These are phyloP conservation scores for Pardosa pseudoannulata DNA, from an alignment of 2,888 invertebrate genomes.

Conservation along the genomic window DNA sequence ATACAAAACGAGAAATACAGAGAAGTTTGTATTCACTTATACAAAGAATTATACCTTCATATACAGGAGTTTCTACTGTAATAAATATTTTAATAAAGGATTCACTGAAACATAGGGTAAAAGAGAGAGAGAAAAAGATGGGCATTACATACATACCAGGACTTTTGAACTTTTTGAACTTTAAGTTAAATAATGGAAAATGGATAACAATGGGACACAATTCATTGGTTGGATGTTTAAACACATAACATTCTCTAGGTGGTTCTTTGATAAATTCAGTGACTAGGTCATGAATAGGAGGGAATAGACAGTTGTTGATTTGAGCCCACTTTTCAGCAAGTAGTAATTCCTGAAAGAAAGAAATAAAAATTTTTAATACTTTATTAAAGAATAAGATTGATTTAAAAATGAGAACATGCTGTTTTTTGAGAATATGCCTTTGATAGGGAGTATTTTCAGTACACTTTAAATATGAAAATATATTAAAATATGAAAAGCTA, in stretches of 20 bases:
- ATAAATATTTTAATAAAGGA: no score
- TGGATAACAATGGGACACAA: slow-evolving; percentile 79
- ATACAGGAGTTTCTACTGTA: no score
- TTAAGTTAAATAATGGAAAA: slow-evolving; percentile 78
- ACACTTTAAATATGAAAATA: no score
- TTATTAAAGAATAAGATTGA: no score
- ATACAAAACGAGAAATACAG: no score
- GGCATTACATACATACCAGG: slow-evolving; percentile 77
- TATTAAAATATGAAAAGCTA: no score
- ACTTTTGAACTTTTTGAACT: slow-evolving; percentile 77
- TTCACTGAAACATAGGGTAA: background rate
- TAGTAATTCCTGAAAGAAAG: slow-evolving; percentile 78
- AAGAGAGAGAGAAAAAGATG: background rate
- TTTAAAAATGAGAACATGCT: no score
- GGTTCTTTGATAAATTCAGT: slow-evolving; percentile 76
- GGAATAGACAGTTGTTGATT: slow-evolving; percentile 78
- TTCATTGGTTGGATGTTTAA: slow-evolving; percentile 78
- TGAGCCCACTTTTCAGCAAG: slow-evolving; percentile 79
- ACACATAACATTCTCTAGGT: slow-evolving; percentile 78
- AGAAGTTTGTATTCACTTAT: no score
- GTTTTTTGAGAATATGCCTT: no score
- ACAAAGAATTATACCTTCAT: no score
- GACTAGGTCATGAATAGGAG: slow-evolving; percentile 78
- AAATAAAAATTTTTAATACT: no score
- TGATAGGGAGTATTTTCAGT: no score